Percentiles rank a stretch among this genome's conserved stretches.
Conservation (phyloP, 2,113 vertebrate species). For the Mustelus asterias region DNA sequence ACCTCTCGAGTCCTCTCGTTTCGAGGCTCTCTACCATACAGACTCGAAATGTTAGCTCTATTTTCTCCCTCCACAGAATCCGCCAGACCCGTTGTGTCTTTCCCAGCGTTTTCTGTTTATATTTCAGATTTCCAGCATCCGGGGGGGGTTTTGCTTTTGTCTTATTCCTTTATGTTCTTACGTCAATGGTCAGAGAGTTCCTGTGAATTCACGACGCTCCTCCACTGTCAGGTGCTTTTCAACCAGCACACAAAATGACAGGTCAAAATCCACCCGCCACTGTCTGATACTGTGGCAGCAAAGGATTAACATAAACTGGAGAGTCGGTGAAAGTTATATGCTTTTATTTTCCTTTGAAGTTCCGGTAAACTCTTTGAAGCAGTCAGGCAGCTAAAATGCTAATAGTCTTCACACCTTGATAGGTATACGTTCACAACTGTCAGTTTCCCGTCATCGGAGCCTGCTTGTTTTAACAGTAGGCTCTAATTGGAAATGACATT, state of each 20-base stretch:
- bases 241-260: not conserved
- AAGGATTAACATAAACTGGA: not conserved
- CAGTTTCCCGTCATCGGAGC: not conserved
- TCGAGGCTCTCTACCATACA: no score
- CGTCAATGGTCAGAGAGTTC: no score
- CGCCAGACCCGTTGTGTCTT: no score
- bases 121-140: no score
- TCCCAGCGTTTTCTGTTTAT: no score
- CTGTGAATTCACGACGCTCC: no score
- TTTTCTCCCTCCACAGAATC: no score
- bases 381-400: not conserved
- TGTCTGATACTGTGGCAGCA: not conserved
- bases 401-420: not conserved
- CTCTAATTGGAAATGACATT: not conserved
- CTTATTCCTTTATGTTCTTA: no score
- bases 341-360: not conserved
- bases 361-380: constrained; percentile 13
- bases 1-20: no score
- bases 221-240: not conserved
- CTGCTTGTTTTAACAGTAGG: not conserved
- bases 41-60: no score
- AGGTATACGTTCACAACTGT: not conserved
- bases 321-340: not conserved
- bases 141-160: no score
- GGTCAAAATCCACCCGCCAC: not conserved